A percentile compares a stretch with the other conserved stretches of the same genome.
Evolutionary conservation across 2,113 vertebrate species (phyloP).

Genomic region (Chloebia gouldiae): DNA sequence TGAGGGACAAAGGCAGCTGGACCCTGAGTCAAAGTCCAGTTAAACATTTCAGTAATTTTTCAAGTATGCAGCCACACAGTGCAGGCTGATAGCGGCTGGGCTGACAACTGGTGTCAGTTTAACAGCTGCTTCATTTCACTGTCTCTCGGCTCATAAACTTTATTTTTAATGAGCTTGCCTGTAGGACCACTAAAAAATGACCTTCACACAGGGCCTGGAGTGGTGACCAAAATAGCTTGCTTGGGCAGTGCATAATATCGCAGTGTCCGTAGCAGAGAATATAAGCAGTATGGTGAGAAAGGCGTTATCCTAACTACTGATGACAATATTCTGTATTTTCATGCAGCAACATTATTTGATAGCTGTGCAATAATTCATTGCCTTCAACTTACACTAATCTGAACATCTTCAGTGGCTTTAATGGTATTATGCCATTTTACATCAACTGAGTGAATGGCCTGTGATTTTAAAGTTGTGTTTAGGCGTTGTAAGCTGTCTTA

Average conservation of each 20-base stretch:
- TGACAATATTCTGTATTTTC: neutral
- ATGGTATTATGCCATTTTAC: neutral
- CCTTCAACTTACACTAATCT: neutral
- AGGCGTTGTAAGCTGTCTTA: neutral
- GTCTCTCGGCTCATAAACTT: constrained; percentile 51
- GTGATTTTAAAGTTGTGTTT: neutral
- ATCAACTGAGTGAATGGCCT: neutral
- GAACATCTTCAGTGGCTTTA: neutral
- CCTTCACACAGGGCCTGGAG: constrained; percentile 32
- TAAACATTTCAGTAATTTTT: constrained; percentile 59
- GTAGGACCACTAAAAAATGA: constrained; percentile 51
- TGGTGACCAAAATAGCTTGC: constrained; percentile 20
- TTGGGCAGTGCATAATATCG: neutral
- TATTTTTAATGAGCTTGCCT: constrained; percentile 42
- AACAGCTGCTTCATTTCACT: constrained; percentile 60
- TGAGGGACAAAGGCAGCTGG: neutral
- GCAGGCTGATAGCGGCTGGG: neutral
- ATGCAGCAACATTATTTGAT: neutral
- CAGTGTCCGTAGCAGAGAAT: neutral
- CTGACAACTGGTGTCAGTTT: constrained; percentile 37
- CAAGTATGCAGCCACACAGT: neutral
- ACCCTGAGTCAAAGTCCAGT: constrained; percentile 46
- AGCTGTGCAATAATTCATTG: neutral
- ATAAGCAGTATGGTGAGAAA: neutral
- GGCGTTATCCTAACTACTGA: neutral